These are phyloP conservation scores for Xiphophorus couchianus DNA, from an alignment of 2,113 vertebrate species.

Conservation along the genomic window DNA sequence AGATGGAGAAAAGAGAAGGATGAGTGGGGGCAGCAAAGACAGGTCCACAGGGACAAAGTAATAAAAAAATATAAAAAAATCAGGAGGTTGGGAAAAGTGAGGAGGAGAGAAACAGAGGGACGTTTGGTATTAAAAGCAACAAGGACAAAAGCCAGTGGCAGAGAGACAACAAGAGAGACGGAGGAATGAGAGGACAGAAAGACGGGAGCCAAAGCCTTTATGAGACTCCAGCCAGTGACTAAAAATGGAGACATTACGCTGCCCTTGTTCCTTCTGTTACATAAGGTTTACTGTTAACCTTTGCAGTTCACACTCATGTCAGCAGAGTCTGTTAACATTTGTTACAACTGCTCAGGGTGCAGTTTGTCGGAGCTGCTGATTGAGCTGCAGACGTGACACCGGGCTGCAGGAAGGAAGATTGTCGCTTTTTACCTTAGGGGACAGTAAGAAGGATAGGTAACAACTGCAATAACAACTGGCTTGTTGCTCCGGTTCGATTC, in stretches of 20 bases:
- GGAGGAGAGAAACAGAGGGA: constrained; percentile 19
- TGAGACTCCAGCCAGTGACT: constrained; percentile 43
- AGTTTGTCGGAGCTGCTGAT: constrained; percentile 9
- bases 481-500: constrained; percentile 34
- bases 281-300: constrained; percentile 41
- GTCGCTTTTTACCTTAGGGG: constrained; percentile 6
- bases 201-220: constrained; percentile 44
- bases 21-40: constrained; percentile 27
- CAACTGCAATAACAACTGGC: constrained; percentile 17
- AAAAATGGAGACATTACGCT: constrained; percentile 38
- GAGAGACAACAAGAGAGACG: constrained; percentile 56
- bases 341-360: constrained; percentile 33
- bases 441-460: constrained; percentile 20
- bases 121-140: constrained; percentile 65
- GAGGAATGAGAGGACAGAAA: constrained; percentile 50
- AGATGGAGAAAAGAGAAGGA: constrained; percentile 12
- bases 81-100: constrained; percentile 37
- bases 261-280: constrained; percentile 48
- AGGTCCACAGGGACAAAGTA: constrained; percentile 22
- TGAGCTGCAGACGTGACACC: constrained; percentile 19
- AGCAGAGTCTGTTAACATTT: constrained; percentile 9
- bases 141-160: constrained; percentile 71
- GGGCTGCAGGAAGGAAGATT: constrained; percentile 6
- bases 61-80: constrained; percentile 5
- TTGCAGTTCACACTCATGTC: constrained; percentile 21